These are phyloP conservation scores for Dinomys branickii DNA, from an alignment of 2,113 vertebrate genomes.

Conservation along the genomic window DNA sequence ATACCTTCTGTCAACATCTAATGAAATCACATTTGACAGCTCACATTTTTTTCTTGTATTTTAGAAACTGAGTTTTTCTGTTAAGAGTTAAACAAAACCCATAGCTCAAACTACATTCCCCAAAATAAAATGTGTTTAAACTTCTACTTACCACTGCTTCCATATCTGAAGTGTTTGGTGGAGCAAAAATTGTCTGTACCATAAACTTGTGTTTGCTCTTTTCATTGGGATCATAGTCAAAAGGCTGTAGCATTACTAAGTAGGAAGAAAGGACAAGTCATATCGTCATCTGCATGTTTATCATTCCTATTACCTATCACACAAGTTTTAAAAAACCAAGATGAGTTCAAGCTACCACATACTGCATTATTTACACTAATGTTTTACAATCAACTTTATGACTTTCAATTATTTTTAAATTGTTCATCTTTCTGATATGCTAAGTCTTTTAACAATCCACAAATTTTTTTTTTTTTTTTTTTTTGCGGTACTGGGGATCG, in stretches of 20 bases:
- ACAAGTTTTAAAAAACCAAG: neutral
- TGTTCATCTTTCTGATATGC: slow-evolving; percentile 5
- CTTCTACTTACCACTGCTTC: slow-evolving; percentile 94
- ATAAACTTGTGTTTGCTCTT: slow-evolving; percentile 99
- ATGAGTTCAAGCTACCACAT: slow-evolving; percentile 31
- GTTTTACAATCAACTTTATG: slow-evolving; percentile 6
- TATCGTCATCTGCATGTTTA: neutral
- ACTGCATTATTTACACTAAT: neutral
- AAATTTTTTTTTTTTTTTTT: too few relatives aligned
- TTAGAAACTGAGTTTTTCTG: slow-evolving; percentile 53
- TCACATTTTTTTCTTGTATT: neutral
- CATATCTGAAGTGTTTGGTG: slow-evolving; percentile 93
- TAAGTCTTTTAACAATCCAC: neutral
- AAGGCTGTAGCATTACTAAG: slow-evolving; percentile 98
- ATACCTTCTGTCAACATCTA: neutral
- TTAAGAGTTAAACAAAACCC: neutral
- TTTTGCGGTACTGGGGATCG: too few relatives aligned
- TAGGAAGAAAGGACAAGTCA: slow-evolving; percentile 66
- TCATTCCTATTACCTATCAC: neutral
- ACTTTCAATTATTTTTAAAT: slow-evolving; percentile 28
- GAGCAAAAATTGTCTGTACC: slow-evolving; percentile 99
- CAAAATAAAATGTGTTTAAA: slow-evolving; percentile 44
- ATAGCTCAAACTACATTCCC: slow-evolving; percentile 29
- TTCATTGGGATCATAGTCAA: slow-evolving; percentile 99
- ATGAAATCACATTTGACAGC: neutral